Evolutionary conservation across 2,888 invertebrate species (phyloP).

Genomic region (Euproctis similis): DNA sequence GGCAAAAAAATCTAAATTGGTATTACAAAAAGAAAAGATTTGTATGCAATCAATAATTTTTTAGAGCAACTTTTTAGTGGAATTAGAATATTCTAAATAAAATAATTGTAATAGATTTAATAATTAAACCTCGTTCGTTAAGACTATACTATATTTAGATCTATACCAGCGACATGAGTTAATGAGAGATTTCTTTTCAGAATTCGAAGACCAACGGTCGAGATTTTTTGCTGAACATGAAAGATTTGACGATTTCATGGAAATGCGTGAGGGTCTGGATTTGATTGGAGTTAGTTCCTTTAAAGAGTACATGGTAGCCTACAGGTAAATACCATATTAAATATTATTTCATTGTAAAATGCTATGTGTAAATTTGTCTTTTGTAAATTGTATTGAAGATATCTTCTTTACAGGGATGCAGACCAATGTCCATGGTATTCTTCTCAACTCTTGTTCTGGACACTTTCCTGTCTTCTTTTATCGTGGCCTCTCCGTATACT

Average conservation of each 20-base stretch:
- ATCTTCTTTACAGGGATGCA: conserved; percentile 51
- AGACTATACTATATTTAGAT: no score
- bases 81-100: no score
- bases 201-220: conserved; percentile 88
- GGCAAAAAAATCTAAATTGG: no score
- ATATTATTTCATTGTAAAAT: neutral
- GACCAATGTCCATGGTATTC: conserved; percentile 79
- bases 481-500: conserved; percentile 89
- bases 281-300: conserved; percentile 78
- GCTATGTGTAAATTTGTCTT: no score
- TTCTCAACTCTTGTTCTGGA: conserved; percentile 84
- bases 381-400: conserved; percentile 10
- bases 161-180: no score
- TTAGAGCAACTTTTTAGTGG: no score
- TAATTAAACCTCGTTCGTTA: no score
- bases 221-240: conserved; percentile 88
- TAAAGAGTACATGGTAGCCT: conserved; percentile 74
- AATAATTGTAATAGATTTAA: no score
- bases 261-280: conserved; percentile 87
- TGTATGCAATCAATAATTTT: no score
- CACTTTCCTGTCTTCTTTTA: conserved; percentile 81
- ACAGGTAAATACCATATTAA: conserved; percentile 48
- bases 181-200: conserved; percentile 44
- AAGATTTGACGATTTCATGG: conserved; percentile 88
- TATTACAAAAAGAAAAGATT: no score